Percentiles rank a stretch among this genome's conserved stretches.
Evolutionary conservation across 2,113 vertebrate species (phyloP).

Genomic region (Trogon melanurus): DNA sequence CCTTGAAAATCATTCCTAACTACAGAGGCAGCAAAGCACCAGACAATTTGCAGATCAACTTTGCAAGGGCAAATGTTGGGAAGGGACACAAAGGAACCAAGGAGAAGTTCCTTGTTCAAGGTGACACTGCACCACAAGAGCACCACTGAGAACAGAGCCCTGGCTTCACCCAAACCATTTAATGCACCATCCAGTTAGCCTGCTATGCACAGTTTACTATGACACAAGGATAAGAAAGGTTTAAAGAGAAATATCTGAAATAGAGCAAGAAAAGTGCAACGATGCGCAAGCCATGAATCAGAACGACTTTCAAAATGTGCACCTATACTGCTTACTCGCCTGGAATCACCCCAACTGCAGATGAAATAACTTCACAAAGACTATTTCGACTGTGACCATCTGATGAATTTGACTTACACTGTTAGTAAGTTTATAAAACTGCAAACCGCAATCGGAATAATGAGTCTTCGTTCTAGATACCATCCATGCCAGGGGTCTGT

Average conservation of each 20-base stretch:
- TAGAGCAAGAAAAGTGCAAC: background rate
- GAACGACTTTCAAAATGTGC: background rate
- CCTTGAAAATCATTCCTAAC: background rate
- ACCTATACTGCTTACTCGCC: background rate
- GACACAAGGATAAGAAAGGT: background rate
- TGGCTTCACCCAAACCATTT: background rate
- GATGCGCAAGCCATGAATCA: background rate
- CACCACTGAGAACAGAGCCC: background rate
- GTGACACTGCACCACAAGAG: background rate
- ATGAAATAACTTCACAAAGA: background rate
- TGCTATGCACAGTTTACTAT: background rate
- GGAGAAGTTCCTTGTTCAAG: background rate
- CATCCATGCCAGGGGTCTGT: background rate
- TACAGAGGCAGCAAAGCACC: background rate
- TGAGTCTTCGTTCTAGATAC: background rate
- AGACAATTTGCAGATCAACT: background rate
- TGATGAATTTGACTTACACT: background rate
- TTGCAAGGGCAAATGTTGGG: background rate
- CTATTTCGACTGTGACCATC: background rate
- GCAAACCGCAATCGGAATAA: background rate
- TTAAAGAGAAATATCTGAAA: background rate
- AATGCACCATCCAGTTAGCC: background rate
- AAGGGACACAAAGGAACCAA: background rate
- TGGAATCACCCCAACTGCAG: background rate
- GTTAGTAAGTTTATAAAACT: background rate